Evolutionary conservation across 2,888 invertebrate genomes (phyloP).

Genomic region (Lasioglossum marginatum): DNA sequence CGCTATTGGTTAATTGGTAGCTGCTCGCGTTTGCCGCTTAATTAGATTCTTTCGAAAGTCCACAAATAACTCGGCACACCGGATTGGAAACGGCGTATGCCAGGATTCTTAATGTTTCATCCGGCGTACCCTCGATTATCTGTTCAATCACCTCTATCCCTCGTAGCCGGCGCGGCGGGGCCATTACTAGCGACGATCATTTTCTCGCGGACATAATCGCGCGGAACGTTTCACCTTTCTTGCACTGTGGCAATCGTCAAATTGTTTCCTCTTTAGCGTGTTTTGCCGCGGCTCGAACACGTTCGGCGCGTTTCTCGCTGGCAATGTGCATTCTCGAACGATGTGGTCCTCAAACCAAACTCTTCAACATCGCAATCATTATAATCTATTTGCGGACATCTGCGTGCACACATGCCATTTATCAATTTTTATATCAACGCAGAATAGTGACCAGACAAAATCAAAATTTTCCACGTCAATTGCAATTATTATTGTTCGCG

Average conservation of each 20-base stretch:
- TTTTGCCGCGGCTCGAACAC: background rate
- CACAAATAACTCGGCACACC: background rate
- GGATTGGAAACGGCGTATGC: background rate
- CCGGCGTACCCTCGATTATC: slow-evolving; percentile 7
- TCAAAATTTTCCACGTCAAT: background rate
- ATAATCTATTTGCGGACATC: background rate
- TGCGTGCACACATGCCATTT: background rate
- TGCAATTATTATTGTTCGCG: background rate
- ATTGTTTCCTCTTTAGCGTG: background rate
- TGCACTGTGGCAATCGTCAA: slow-evolving; percentile 6
- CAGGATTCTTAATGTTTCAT: background rate
- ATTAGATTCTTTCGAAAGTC: background rate
- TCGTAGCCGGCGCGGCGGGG: background rate
- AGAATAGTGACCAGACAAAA: background rate
- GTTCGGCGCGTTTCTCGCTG: slow-evolving; percentile 1
- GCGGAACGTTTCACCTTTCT: slow-evolving; percentile 4
- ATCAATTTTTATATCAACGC: background rate
- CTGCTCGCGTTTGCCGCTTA: background rate
- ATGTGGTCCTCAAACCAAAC: background rate
- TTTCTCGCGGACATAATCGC: slow-evolving; percentile 4
- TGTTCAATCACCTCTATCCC: slow-evolving; percentile 5
- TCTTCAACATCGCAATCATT: background rate
- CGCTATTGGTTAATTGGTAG: background rate
- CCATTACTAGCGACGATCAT: slow-evolving; percentile 1
- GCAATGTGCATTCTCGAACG: background rate